phyloP scores from a whole-genome alignment of 1,140 invertebrate genomes.

The Drosophila equinoxialis region DNA sequence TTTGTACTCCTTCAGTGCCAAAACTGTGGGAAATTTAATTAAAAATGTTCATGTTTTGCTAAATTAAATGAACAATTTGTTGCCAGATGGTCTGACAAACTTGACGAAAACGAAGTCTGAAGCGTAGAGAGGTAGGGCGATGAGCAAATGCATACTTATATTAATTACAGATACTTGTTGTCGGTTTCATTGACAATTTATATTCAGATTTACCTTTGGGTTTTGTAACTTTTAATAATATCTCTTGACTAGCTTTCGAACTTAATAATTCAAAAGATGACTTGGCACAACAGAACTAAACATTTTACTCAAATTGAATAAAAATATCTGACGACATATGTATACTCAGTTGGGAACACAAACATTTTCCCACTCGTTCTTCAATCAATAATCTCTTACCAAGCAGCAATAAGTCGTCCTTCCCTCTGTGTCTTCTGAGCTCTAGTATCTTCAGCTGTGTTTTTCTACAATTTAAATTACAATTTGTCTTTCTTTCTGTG shows the following conservation, averaged over 20 bases:
- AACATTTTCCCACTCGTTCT: conserved; percentile 23
- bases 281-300: not conserved
- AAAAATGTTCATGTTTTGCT: conserved; percentile 30
- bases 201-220: not conserved
- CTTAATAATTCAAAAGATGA: not conserved
- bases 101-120: not conserved
- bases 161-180: conserved; percentile 34
- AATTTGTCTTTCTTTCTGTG: conserved; percentile 35
- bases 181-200: conserved; percentile 2
- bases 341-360: not conserved
- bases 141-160: conserved; percentile 20
- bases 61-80: conserved; percentile 38
- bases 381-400: conserved; percentile 56
- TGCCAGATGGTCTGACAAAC: not conserved
- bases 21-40: conserved; percentile 28
- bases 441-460: conserved; percentile 18
- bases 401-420: not conserved
- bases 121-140: not conserved
- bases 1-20: conserved; percentile 1
- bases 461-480: conserved; percentile 66
- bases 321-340: not conserved
- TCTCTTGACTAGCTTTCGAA: not conserved
- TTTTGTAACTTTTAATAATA: not conserved
- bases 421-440: not conserved
- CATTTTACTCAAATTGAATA: not conserved